A percentile compares a stretch with the other conserved stretches of the same genome.
These are phyloP conservation scores for Coilia nasus DNA, from an alignment of 2,797 vertebrate genomes.

Conservation along the genomic window DNA sequence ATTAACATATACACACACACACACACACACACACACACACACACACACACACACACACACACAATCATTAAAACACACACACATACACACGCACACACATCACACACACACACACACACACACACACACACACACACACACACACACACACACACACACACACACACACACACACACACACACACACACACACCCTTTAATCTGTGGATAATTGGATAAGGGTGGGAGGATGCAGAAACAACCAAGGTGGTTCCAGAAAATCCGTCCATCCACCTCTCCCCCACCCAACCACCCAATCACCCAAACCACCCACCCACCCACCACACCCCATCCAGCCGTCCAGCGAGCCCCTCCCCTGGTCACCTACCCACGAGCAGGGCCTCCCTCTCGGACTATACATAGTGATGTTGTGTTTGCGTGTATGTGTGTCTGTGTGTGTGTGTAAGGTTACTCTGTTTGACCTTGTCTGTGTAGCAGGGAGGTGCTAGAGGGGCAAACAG, in stretches of 20 bases:
- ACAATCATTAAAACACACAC: not conserved
- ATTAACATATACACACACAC: not conserved
- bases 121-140: too few species aligned
- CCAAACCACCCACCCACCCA: not conserved
- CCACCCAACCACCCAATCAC: not conserved
- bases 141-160: not conserved
- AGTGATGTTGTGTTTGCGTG: too few species aligned
- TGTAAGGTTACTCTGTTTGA: constrained; percentile 24
- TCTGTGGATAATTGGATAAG: not conserved
- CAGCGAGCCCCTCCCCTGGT: not conserved
- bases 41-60: too few species aligned
- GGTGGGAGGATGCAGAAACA: not conserved
- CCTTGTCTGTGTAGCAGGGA: too few species aligned
- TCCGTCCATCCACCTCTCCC: not conserved
- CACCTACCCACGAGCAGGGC: constrained; percentile 88
- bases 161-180: not conserved
- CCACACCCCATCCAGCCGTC: not conserved
- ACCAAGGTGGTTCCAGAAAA: not conserved
- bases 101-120: not conserved
- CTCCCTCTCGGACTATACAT: constrained; percentile 90
- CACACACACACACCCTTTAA: not conserved
- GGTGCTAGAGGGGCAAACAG: too few species aligned
- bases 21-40: too few species aligned
- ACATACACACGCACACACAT: too few species aligned
- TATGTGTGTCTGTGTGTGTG: constrained; percentile 31